phyloP scores from a whole-genome alignment of 2,797 vertebrate species.

The Paguma larvata region DNA sequence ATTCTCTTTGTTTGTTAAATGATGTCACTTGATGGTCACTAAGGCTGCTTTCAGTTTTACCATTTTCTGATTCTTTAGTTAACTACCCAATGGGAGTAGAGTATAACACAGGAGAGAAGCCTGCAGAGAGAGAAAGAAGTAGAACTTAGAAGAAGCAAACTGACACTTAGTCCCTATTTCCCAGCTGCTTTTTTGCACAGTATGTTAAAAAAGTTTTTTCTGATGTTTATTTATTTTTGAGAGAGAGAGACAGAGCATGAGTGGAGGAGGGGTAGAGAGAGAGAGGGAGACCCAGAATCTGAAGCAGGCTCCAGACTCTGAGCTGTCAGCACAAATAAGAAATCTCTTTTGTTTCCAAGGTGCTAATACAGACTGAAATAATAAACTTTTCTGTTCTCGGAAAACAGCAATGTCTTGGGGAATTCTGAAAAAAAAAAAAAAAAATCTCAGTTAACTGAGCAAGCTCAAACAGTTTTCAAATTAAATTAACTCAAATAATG shows the following conservation, averaged over 20 bases:
- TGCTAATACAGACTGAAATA: constrained; percentile 9
- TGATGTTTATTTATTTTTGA: background rate
- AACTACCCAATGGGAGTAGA: background rate
- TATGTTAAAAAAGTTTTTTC: background rate
- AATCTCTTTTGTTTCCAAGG: constrained; percentile 58
- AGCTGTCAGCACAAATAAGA: background rate
- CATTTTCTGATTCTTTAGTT: background rate
- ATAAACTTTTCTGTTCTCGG: constrained; percentile 60
- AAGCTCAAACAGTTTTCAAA: background rate
- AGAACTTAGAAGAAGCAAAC: background rate
- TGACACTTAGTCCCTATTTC: background rate
- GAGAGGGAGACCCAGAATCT: no score
- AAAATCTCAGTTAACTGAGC: background rate
- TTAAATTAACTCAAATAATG: background rate
- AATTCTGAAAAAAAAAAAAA: background rate
- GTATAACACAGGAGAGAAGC: background rate
- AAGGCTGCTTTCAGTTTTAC: background rate
- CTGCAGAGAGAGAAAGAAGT: background rate
- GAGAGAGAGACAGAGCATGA: no score
- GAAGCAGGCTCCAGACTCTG: no score
- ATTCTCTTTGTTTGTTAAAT: background rate
- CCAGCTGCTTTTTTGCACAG: background rate
- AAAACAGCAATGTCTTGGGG: constrained; percentile 57
- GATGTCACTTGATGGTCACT: background rate
- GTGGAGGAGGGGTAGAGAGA: no score